Evolutionary conservation across 2,797 vertebrate genomes (phyloP), one percentile per base, ranked within the genome.

Genomic region (Loris lydekkerianus): DNA sequence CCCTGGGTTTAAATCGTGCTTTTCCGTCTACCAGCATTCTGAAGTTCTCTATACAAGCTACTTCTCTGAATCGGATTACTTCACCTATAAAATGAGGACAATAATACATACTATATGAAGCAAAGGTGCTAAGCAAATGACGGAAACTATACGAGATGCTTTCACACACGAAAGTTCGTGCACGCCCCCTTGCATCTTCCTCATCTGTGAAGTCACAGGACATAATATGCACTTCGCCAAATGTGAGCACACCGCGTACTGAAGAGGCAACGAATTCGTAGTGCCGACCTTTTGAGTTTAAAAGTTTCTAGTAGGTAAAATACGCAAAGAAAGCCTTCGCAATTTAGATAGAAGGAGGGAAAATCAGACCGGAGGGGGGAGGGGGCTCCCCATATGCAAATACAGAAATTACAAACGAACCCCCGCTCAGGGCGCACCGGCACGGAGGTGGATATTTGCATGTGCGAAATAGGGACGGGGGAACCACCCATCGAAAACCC

Each of bases 401-500:
- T 72, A 34, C 7, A 53, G 18, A 46, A 17, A 23, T 58, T 53
- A 25, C 76, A 34, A 63, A 70, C 1, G 53, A 63, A 31, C 4
- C 3, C 25, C 0, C 46, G 31, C 20, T 2, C 23, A 0, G 10
- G 34, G 96, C 70, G 34, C 82, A 17, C 80, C n/a, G 23, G 82
- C 23, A 88, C 94, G 96, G 96, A 94, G 97, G 96, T 85, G 95
- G 7, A 67, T 91, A 97, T 97, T 98, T 98, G 97, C 97, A 96
- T 97, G 86, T 96, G 86, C 97, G 97, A 97, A 96, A 95, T 89
- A 65, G 43, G 91, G 83, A 96, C 90, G 13, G 95, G 96, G 97
- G 97, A 98, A 97, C 56, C 96, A 97, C 97, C 96, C n/a, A 53
- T 40, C 89, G 97, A 97, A 98, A 98, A 95, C 96, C 95, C 97